Conservation (phyloP, 2,888 invertebrate species). For the Terebella lapidaria region DNA sequence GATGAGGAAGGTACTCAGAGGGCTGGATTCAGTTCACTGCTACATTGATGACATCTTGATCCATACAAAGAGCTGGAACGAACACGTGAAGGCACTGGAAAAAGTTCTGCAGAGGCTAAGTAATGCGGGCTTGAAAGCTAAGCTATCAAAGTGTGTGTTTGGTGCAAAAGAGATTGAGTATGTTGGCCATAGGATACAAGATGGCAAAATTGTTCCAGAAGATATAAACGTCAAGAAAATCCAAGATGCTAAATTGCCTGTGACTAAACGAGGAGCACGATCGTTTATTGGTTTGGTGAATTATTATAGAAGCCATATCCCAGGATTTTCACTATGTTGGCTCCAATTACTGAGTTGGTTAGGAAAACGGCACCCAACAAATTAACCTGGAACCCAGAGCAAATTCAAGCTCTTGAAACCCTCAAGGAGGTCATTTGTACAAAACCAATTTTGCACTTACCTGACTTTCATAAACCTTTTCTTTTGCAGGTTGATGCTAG, state of each 20-base stretch:
- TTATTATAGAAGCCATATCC: slow-evolving; percentile 13
- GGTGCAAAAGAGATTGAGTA: slow-evolving; percentile 5
- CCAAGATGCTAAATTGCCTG: not conserved
- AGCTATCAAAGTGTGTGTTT: slow-evolving; percentile 8
- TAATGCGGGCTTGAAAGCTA: not conserved
- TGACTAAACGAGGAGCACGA: slow-evolving; percentile 4
- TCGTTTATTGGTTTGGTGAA: slow-evolving; percentile 8
- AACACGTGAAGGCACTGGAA: not conserved
- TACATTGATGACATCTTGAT: slow-evolving; percentile 7
- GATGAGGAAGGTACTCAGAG: not conserved
- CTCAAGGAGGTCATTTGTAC: slow-evolving; percentile 12
- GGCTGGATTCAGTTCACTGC: not conserved
- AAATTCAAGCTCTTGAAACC: slow-evolving; percentile 9
- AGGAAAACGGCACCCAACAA: slow-evolving; percentile 11
- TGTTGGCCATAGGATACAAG: slow-evolving; percentile 7
- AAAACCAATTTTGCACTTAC: slow-evolving; percentile 18
- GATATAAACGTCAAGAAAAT: slow-evolving; percentile 4
- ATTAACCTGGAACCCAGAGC: slow-evolving; percentile 16
- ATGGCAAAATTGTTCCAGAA: not conserved
- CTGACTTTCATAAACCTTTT: slow-evolving; percentile 18
- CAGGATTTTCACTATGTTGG: slow-evolving; percentile 13
- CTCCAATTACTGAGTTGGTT: slow-evolving; percentile 21
- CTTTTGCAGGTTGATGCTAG: slow-evolving; percentile 26
- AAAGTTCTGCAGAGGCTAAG: not conserved
- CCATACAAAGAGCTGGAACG: not conserved